Base-by-base conservation (phyloP, 2,797 vertebrate species). In the Sorex maritimensis region DNA sequence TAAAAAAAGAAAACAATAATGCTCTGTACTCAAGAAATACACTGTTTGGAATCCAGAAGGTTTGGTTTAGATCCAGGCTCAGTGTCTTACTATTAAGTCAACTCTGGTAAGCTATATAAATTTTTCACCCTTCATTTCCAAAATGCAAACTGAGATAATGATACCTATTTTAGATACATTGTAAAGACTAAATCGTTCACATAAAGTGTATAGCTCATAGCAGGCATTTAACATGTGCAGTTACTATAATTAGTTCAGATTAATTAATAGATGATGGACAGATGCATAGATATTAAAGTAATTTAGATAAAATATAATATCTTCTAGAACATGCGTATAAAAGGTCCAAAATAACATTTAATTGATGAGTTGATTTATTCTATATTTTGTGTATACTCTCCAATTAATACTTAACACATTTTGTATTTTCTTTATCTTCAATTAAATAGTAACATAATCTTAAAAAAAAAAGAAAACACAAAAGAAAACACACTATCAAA, bases 341-440 rank as follows among this genome's bases (percentile, higher is more conserved):
- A 46, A n/a, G 68, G 55, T 2, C 6, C 7, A 41, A 71, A 75
- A 52, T 38, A 74, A 61, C 55, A 79, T 81, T 65, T 94, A 9
- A 93, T 15, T 14, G 58, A 49, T 68, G 38, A 93, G 26, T 63
- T 72, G 4, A 78, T 68, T 69, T 78, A 55, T 80, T 71, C 26
- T 52, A 65, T 44, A 24, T 63, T 80, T 68, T 73, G 23, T 34
- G 4, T 44, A n/a, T 19, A 78, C 85, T 83, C 82, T 90, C 38
- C 61, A 89, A 23, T 17, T 41, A 28, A 26, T 13, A n/a, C 2
- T 75, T 67, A 55, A 26, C 61, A 77, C 49, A 79, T 91, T 89
- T 93, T 79, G 21, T 71, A 46, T 69, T 30, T 93, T 79, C 44
- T 65, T 84, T 44, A 52, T 19, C 23, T 75, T 86, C 41, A 67